phyloP scores from a whole-genome alignment of 2,113 vertebrate species.

The Campylomormyrus numenius region DNA sequence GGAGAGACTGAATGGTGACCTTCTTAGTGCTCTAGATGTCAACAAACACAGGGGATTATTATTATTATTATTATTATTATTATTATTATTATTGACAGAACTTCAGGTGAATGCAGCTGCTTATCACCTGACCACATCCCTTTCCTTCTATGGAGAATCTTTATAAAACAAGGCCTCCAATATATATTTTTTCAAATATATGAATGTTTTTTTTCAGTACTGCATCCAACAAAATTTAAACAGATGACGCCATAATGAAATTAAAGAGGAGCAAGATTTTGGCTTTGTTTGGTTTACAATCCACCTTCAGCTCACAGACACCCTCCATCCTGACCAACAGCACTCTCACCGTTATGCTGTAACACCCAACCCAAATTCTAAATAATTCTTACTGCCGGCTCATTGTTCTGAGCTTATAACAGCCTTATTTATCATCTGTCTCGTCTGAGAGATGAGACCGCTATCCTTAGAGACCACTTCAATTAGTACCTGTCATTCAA shows the following conservation, averaged over 20 bases:
- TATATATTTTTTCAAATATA: neutral
- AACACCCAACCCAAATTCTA: slow-evolving; percentile 26
- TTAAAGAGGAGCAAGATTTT: neutral
- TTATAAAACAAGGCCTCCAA: neutral
- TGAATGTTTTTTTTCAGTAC: neutral
- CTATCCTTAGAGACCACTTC: slow-evolving; percentile 36
- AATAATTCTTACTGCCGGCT: slow-evolving; percentile 33
- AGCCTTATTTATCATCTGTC: slow-evolving; percentile 46
- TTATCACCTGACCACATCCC: neutral
- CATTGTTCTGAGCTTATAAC: slow-evolving; percentile 44
- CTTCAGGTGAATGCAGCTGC: neutral
- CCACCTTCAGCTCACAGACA: neutral
- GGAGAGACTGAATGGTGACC: neutral
- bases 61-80: neutral
- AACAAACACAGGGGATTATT: neutral
- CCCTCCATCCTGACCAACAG: neutral
- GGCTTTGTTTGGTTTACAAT: neutral
- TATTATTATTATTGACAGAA: neutral
- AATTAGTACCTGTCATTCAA: slow-evolving; percentile 51
- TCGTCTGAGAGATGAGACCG: slow-evolving; percentile 28
- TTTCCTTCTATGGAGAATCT: neutral
- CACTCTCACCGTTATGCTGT: neutral
- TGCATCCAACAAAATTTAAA: neutral
- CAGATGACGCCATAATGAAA: neutral
- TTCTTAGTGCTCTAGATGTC: neutral